Evolutionary conservation across 2,888 invertebrate genomes (phyloP).

Genomic region (Pogonocherus hispidulus): DNA sequence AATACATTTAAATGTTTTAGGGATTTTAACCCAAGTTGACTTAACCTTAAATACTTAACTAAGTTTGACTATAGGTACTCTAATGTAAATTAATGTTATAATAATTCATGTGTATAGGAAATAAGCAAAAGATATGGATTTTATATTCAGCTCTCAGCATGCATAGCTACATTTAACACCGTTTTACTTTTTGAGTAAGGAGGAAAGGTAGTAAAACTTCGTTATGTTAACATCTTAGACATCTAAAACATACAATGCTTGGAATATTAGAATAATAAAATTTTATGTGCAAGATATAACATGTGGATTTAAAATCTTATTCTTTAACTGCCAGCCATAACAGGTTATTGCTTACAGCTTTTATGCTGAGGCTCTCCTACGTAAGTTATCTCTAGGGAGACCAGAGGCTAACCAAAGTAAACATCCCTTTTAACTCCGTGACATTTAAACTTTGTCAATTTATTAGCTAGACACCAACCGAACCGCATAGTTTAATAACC

Average conservation of each 20-base stretch:
- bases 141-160: no score
- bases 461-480: slow-evolving; percentile 3
- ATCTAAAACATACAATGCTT: not conserved
- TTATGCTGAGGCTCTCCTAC: not conserved
- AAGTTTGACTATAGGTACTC: no score
- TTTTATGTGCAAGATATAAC: not conserved
- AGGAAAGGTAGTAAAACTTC: no score
- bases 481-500: slow-evolving; percentile 10
- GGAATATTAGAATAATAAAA: not conserved
- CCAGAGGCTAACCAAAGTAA: slow-evolving; percentile 7
- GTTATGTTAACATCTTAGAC: not conserved
- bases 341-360: not conserved
- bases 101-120: no score
- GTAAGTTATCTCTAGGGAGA: slow-evolving; percentile 10
- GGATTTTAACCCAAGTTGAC: no score
- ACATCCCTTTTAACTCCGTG: not conserved
- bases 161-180: no score
- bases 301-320: slow-evolving; percentile 5
- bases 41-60: no score
- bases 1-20: no score
- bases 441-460: slow-evolving; percentile 21
- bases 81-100: no score
- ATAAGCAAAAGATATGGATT: no score
- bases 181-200: no score
- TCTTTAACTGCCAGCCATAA: not conserved